Base-by-base conservation (phyloP, 2,113 vertebrate genomes). In the Neomonachus schauinslandi region DNA sequence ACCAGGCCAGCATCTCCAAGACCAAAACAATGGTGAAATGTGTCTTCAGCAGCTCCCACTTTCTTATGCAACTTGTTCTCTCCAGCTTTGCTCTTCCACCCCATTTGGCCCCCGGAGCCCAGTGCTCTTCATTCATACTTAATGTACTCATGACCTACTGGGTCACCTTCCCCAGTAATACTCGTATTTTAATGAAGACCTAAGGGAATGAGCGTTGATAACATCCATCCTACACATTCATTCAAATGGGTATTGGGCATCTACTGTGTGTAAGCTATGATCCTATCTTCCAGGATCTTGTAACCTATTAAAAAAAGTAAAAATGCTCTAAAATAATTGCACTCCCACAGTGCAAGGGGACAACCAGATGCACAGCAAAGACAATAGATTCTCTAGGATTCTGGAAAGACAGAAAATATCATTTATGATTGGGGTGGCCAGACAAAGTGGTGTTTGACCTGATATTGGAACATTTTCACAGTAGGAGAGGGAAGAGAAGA, bases 391-490 rank as follows among this genome's bases (percentile, higher is more conserved):
- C 49, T 72, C 55, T 63, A 72, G 39, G 21, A 46, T 74, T 97
- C 59, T 79, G 67, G 14, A 67, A 76, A 76, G 42, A 6, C 31
- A 72, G 83, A 85, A 63, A 63, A 63, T 49, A 84, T 33, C 7
- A 65, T 1, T 69, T 82, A 33, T 57, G 26, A 10, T 79, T 72
- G 21, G n/a, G 3, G 11, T 86, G n/a, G 39, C 74, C 59, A 89
- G 51, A 39, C 31, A 76, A 74, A 31, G 22, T 49, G 7, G 2
- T 42, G 3, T 53, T 93, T 96, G 88, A 74, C 16, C 39, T 83
- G 15, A 55, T 42, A 14, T 21, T 93, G 65, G 24, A 94, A 88
- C n/a, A 39, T 90, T 96, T 86, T 95, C 69, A 93, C 2, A 67
- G 63, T 42, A 87, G 71, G 33, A 86, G 24, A 19, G 28, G 4